Conservation (phyloP, 2,113 vertebrate genomes). For the Lanius ludovicianus region DNA sequence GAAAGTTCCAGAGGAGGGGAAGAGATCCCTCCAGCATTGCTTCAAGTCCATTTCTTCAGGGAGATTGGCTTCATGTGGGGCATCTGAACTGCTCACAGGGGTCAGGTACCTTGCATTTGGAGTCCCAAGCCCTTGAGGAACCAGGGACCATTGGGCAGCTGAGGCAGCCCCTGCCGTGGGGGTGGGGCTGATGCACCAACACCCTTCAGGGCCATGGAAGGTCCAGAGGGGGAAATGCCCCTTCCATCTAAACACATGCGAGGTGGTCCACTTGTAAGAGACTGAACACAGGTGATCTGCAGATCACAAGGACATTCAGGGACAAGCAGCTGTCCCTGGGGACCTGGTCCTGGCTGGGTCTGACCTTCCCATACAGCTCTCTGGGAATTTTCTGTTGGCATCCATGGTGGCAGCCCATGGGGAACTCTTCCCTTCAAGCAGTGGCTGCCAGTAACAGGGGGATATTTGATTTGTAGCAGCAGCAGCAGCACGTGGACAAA, state of each 20-base stretch:
- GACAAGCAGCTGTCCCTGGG: not conserved
- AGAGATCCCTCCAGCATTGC: not conserved
- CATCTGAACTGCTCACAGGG: not conserved
- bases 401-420: not conserved
- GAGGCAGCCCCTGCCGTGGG: not conserved
- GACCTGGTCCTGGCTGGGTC: not conserved
- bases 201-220: not conserved
- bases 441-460: not conserved
- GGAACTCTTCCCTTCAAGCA: not conserved
- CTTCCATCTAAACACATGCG: rapidly evolving
- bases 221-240: not conserved
- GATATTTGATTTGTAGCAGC: not conserved
- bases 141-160: not conserved
- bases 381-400: not conserved
- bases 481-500: not conserved
- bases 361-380: not conserved
- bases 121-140: not conserved
- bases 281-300: not conserved
- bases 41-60: not conserved
- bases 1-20: not conserved
- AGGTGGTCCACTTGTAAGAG: not conserved
- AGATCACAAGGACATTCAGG: not conserved
- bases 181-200: not conserved
- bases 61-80: not conserved
- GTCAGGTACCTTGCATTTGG: not conserved